A percentile compares a stretch with the other conserved stretches of the same genome.
Conservation (phyloP, 2,888 invertebrate genomes). For the Argyresthia albistria region DNA sequence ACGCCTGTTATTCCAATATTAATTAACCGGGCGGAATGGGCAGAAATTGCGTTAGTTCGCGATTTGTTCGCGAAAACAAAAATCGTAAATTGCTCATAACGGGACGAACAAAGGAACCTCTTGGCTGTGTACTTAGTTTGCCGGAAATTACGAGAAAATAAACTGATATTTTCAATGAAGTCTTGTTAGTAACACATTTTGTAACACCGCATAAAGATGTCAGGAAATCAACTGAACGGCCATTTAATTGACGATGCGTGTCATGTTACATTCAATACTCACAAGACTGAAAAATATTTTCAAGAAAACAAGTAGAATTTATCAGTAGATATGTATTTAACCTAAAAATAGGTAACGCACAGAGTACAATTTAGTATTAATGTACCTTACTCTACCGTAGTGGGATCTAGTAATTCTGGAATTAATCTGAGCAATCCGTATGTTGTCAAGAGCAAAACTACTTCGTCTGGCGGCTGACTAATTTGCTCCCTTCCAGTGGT, state of each 20-base stretch:
- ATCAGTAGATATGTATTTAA: too few species aligned
- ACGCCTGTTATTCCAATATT: background rate
- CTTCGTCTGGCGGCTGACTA: conserved; percentile 13
- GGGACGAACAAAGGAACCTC: conserved; percentile 16
- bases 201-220: too few species aligned
- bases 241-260: too few species aligned
- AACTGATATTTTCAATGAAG: background rate
- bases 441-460: background rate
- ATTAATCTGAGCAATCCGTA: background rate
- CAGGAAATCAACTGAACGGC: too few species aligned
- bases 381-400: background rate
- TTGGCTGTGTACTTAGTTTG: conserved; percentile 17
- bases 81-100: conserved; percentile 27
- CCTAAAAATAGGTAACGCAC: background rate
- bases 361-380: background rate
- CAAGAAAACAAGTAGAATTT: too few species aligned
- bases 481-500: conserved; percentile 18
- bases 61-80: conserved; percentile 19
- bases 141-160: background rate
- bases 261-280: too few species aligned
- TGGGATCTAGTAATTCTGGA: background rate
- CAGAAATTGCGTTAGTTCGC: conserved; percentile 17
- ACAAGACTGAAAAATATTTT: too few species aligned
- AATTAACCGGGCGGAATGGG: background rate
- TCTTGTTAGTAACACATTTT: too few species aligned